These are phyloP conservation scores for Campoplex capitator DNA, from an alignment of 2,888 invertebrate genomes.

Conservation along the genomic window DNA sequence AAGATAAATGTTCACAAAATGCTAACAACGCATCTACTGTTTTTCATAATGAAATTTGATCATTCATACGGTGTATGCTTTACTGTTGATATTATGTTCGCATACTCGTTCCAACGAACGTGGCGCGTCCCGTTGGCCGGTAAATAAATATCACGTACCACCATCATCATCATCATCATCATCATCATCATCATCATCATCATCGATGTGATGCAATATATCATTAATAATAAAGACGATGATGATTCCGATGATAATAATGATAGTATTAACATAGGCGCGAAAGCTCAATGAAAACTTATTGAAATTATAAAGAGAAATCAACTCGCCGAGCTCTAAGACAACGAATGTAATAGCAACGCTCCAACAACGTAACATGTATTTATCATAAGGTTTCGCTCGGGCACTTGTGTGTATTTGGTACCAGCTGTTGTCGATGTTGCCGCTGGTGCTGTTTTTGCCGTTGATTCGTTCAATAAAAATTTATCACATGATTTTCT, in stretches of 20 bases:
- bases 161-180: constrained; percentile 34
- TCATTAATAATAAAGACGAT: constrained; percentile 46
- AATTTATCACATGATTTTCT: not conserved
- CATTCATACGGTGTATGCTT: constrained; percentile 45
- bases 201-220: not conserved
- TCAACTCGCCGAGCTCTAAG: constrained; percentile 70
- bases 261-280: constrained; percentile 49
- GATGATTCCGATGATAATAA: constrained; percentile 70
- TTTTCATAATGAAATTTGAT: constrained; percentile 26
- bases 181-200: too few species aligned
- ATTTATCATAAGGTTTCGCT: constrained; percentile 74
- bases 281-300: constrained; percentile 64
- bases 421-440: constrained; percentile 57
- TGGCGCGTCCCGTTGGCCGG: constrained; percentile 74
- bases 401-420: constrained; percentile 61
- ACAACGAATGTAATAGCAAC: constrained; percentile 75
- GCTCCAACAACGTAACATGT: constrained; percentile 76
- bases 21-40: constrained; percentile 66
- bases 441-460: not conserved
- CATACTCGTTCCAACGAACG: constrained; percentile 45
- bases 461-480: not conserved
- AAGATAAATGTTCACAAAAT: constrained; percentile 29
- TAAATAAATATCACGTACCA: constrained; percentile 17
- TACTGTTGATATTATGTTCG: constrained; percentile 42
- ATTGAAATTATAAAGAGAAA: constrained; percentile 60